Evolutionary conservation across 2,113 vertebrate genomes (phyloP).

Genomic region (Campylomormyrus tamandua): DNA sequence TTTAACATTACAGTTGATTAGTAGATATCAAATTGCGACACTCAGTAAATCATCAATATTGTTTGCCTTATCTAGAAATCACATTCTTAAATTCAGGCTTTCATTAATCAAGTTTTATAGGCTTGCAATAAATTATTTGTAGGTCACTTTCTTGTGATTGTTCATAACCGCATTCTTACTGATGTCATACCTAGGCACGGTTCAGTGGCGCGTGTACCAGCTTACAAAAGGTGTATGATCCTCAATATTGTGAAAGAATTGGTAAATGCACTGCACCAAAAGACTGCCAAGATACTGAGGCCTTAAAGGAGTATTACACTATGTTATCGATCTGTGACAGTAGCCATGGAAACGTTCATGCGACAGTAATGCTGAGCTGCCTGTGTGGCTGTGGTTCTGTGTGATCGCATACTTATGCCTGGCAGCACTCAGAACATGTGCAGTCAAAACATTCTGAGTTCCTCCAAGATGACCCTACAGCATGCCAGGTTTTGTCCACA

Average conservation of each 20-base stretch:
- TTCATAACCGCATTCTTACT: background rate
- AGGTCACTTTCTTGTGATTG: background rate
- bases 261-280: background rate
- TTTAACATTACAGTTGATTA: too few relatives aligned
- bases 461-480: conserved; percentile 15
- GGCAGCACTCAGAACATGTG: background rate
- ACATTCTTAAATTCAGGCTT: background rate
- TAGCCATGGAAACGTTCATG: background rate
- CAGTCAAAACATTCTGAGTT: conserved; percentile 16
- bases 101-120: background rate
- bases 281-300: background rate
- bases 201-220: background rate
- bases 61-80: background rate
- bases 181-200: background rate
- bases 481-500: conserved; percentile 11
- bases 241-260: background rate
- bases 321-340: background rate
- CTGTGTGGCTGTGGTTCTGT: background rate
- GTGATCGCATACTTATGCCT: conserved; percentile 26
- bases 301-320: background rate
- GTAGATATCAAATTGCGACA: too few relatives aligned
- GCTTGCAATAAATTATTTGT: background rate
- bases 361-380: background rate
- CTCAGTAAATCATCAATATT: background rate
- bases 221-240: background rate